A percentile compares a stretch with the other conserved stretches of the same genome.
Conservation (phyloP, 2,888 invertebrate genomes). For the Zhengitettix transpicula region DNA sequence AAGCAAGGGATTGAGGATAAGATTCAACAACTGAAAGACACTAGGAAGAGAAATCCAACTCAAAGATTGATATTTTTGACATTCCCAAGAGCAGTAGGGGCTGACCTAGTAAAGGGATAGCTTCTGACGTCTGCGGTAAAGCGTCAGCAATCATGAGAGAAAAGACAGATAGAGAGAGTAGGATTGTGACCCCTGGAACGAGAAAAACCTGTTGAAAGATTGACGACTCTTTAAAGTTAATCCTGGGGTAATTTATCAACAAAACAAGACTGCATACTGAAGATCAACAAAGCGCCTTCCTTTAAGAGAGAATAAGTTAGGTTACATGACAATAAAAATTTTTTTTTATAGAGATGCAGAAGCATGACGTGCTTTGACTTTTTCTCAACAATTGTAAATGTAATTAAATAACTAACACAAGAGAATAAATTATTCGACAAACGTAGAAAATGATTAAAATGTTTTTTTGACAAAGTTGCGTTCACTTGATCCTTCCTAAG, state of each 20-base stretch:
- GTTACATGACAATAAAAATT: too few relatives aligned
- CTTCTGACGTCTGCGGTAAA: slow-evolving; percentile 37
- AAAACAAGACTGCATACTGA: neutral
- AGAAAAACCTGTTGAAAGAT: slow-evolving; percentile 12
- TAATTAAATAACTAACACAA: too few relatives aligned
- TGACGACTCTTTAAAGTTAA: neutral
- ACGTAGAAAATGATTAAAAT: too few relatives aligned
- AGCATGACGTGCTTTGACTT: neutral
- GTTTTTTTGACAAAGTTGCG: neutral
- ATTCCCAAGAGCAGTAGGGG: slow-evolving; percentile 14
- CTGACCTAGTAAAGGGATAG: slow-evolving; percentile 35
- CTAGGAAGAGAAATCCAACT: slow-evolving; percentile 10
- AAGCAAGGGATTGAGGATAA: slow-evolving; percentile 1
- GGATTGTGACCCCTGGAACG: slow-evolving; percentile 29
- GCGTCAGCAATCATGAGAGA: slow-evolving; percentile 34
- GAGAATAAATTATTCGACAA: too few relatives aligned
- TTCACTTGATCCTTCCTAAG: neutral
- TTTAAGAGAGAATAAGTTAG: slow-evolving; percentile 1
- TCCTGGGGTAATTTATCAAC: neutral
- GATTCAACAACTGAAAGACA: slow-evolving; percentile 8
- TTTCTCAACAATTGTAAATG: too few relatives aligned
- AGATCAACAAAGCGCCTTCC: slow-evolving; percentile 1
- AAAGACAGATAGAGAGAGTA: slow-evolving; percentile 36
- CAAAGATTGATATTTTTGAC: slow-evolving; percentile 10
- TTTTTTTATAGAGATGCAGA: neutral